phyloP scores from a whole-genome alignment of 2,797 vertebrate genomes.

The Toxotes lorentzi region DNA sequence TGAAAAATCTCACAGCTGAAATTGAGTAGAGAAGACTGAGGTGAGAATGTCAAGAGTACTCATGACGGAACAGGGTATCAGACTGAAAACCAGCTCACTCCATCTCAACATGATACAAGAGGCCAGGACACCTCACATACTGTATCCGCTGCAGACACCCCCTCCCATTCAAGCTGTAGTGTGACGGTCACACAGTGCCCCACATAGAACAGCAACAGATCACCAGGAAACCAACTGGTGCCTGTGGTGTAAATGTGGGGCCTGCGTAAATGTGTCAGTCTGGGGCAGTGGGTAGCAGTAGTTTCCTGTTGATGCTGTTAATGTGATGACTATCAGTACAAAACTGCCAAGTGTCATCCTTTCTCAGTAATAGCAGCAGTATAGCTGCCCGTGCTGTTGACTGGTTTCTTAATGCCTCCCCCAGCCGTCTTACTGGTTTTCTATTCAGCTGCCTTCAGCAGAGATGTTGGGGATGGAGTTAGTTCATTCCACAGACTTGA shows the following conservation, averaged over 20 bases:
- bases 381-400: neutral
- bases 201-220: conserved; percentile 37
- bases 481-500: neutral
- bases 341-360: conserved; percentile 29
- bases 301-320: conserved; percentile 64
- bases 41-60: neutral
- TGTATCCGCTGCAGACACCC: conserved; percentile 1
- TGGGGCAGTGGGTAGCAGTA: conserved; percentile 49
- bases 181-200: conserved; percentile 24
- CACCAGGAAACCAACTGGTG: conserved; percentile 39
- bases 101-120: neutral
- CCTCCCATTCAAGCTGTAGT: conserved; percentile 20
- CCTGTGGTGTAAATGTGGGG: conserved; percentile 30
- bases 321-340: conserved; percentile 24
- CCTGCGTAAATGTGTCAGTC: conserved; percentile 20
- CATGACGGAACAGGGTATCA: neutral
- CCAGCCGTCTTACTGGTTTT: conserved; percentile 1
- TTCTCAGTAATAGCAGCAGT: conserved; percentile 15
- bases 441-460: neutral
- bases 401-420: neutral
- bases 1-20: neutral
- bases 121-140: neutral
- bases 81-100: neutral
- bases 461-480: neutral
- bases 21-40: neutral